Conservation (phyloP, 2,113 vertebrate species). For the Trinectes maculatus region DNA sequence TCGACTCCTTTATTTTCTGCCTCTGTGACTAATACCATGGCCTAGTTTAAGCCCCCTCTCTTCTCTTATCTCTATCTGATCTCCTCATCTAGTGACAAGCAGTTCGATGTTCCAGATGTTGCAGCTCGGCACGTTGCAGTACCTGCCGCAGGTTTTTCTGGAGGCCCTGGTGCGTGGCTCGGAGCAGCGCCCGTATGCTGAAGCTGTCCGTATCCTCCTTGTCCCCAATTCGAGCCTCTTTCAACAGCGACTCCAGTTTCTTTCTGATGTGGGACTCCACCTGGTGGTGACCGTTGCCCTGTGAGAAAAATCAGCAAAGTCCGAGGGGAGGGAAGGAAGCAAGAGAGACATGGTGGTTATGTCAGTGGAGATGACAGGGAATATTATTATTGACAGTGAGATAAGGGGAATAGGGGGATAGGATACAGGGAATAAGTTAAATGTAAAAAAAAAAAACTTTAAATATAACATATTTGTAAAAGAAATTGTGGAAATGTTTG, state of each 20-base stretch:
- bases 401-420: no score
- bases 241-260: conserved; percentile 94
- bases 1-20: conserved; percentile 22
- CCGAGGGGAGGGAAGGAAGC: not conserved
- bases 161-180: conserved; percentile 93
- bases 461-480: no score
- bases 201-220: conserved; percentile 96
- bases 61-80: conserved; percentile 4
- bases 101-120: not conserved
- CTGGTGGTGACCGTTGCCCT: conserved; percentile 92
- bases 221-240: conserved; percentile 94
- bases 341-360: not conserved
- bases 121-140: conserved; percentile 32
- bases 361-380: no score
- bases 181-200: conserved; percentile 91
- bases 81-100: conserved; percentile 10
- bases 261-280: conserved; percentile 95
- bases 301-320: conserved; percentile 12
- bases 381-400: no score
- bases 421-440: not conserved
- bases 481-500: no score
- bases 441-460: not conserved
- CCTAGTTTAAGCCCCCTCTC: conserved; percentile 45
- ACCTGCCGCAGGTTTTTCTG: conserved; percentile 93
- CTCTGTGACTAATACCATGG: conserved; percentile 54